Percentiles rank a stretch among this genome's conserved stretches.
These are phyloP conservation scores for Disparrhopalites patrizii DNA, from an alignment of 2,888 invertebrate genomes.

Conservation along the genomic window DNA sequence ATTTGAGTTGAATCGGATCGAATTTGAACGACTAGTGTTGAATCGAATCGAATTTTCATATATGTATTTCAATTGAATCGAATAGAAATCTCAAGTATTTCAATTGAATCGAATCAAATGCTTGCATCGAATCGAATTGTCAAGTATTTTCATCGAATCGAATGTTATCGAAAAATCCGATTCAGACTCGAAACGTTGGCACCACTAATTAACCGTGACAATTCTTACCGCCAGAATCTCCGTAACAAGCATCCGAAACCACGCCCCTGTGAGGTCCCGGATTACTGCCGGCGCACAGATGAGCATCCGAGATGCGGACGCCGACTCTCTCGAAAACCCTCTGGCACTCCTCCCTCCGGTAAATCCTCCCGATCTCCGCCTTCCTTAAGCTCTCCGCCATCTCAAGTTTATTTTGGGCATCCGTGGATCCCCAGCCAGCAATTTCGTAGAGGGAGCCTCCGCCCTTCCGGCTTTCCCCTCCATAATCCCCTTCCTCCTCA, in stretches of 20 bases:
- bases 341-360: conserved; percentile 11
- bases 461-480: too few relatives aligned
- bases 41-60: too few relatives aligned
- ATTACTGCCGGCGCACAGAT: conserved; percentile 7
- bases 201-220: too few relatives aligned
- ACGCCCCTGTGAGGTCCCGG: neutral
- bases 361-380: neutral
- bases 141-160: too few relatives aligned
- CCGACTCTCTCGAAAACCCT: neutral
- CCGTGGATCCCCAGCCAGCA: conserved; percentile 5
- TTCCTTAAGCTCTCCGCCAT: neutral
- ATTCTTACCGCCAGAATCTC: conserved; percentile 10
- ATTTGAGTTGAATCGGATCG: too few relatives aligned
- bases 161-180: too few relatives aligned
- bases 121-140: too few relatives aligned
- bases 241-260: conserved; percentile 4
- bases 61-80: too few relatives aligned
- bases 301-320: neutral
- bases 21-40: too few relatives aligned
- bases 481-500: neutral
- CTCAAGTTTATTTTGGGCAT: neutral
- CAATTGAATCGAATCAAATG: too few relatives aligned
- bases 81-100: too few relatives aligned
- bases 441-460: neutral
- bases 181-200: too few relatives aligned